Evolutionary conservation across 2,113 vertebrate genomes (phyloP), one percentile per base, ranked within the genome.

Genomic region (Paradisaea rubra): DNA sequence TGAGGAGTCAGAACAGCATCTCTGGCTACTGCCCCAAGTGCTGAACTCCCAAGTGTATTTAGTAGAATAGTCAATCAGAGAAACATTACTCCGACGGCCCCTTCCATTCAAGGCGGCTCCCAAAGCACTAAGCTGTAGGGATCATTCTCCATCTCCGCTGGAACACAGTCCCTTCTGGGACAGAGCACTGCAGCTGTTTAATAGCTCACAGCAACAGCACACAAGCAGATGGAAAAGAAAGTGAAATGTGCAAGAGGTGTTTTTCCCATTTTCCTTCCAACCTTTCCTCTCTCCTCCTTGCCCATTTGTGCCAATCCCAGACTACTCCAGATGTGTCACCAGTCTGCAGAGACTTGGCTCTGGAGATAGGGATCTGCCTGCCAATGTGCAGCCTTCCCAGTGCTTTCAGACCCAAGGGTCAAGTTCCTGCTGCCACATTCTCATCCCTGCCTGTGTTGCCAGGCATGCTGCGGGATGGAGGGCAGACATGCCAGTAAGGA

Each of bases 181-280:
- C 57, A 92, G 39, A 95, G 71, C 45, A 53, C 64, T 70, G 53
- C 81, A 95, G 78, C 84, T 91, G 74, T 64, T 93, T 49, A 95
- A 89, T 22, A 92, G 88, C 54, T 95, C 69, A 82, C 41, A 85
- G 86, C 50, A 94, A 50, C 63, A 92, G 85, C 91, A 61, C 78
- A 89, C 65, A 85, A 73, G 68, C 74, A 94, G 89, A 89, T 83
- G 80, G 93, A 91, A 94, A 93, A 95, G 82, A 80, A 95, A 95
- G 80, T 25, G 3, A 78, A 94, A 80, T 73, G 52, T 88, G 13
- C 63, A 91, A 92, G 70, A 85, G 77, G 22, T 6, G 17, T 88
- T 89, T 91, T 87, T 94, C 86, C 87, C 81, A 94, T 68, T 94
- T 94, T 92, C 84, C 61, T 91, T 88, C 80, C 61, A 94, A 42